These are phyloP conservation scores for Tapirus terrestris DNA, from an alignment of 2,113 vertebrate species.

Conservation along the genomic window DNA sequence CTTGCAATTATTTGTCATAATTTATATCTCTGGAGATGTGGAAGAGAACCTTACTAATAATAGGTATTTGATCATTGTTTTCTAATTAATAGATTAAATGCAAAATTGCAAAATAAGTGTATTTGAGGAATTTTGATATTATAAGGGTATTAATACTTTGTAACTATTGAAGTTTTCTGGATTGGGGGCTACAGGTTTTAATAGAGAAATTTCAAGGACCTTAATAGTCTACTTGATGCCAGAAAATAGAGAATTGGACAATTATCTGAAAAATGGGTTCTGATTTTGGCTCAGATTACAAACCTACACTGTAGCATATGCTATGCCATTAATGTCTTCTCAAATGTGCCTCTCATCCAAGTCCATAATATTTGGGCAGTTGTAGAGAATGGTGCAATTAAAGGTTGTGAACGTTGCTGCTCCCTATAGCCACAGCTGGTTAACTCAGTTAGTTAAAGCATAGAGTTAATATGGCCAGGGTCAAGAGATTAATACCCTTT, in stretches of 20 bases:
- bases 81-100: not conserved
- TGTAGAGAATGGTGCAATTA: conserved; percentile 10
- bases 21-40: not conserved
- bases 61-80: not conserved
- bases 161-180: not conserved
- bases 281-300: conserved; percentile 42
- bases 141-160: not conserved
- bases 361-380: conserved; percentile 33
- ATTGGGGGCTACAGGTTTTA: not conserved
- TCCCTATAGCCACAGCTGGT: not conserved
- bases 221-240: conserved; percentile 14
- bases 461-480: conserved; percentile 13
- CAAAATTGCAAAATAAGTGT: not conserved
- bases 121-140: not conserved
- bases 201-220: not conserved
- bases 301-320: not conserved
- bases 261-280: not conserved
- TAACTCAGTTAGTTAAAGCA: conserved; percentile 32
- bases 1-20: not conserved
- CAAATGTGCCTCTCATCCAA: conserved; percentile 4
- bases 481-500: conserved; percentile 32
- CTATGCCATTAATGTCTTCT: conserved; percentile 3
- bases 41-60: not conserved
- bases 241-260: not conserved
- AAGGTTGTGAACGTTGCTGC: not conserved